Evolutionary conservation across 53 echinoderm and acorn worm genomes (phyloP).

Genomic region (Holothuria leucospilota): DNA sequence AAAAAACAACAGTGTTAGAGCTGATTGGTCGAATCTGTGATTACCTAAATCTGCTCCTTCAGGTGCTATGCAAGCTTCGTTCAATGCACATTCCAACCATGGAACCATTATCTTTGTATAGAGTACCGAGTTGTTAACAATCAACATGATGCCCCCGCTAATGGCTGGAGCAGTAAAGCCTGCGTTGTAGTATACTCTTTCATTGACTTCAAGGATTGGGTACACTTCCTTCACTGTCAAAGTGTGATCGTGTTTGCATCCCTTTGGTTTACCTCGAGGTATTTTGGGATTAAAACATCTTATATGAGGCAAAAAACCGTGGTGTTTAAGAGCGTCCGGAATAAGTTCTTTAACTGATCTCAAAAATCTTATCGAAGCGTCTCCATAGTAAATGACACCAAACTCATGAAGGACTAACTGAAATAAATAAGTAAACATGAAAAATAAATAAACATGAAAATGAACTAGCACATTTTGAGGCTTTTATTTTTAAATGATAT

Average conservation of each 20-base stretch:
- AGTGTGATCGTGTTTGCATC: background rate
- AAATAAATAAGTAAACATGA: no score
- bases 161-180: background rate
- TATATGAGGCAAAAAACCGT: background rate
- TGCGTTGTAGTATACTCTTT: background rate
- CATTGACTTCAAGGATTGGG: background rate
- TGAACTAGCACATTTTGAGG: no score
- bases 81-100: background rate
- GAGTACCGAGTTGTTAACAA: background rate
- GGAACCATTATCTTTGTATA: background rate
- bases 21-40: background rate
- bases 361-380: background rate
- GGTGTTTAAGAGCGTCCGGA: slow-evolving; percentile 10
- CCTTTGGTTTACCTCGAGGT: background rate
- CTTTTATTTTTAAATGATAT: no score
- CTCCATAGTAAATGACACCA: background rate
- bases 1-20: background rate
- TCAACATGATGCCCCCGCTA: background rate
- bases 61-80: background rate
- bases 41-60: background rate
- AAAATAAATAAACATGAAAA: no score
- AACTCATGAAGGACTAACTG: no score
- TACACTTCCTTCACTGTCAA: background rate
- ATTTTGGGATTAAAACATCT: background rate
- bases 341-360: background rate